Evolutionary conservation across 2,888 invertebrate species (phyloP).

Genomic region (Zaprionus obscuricornis): DNA sequence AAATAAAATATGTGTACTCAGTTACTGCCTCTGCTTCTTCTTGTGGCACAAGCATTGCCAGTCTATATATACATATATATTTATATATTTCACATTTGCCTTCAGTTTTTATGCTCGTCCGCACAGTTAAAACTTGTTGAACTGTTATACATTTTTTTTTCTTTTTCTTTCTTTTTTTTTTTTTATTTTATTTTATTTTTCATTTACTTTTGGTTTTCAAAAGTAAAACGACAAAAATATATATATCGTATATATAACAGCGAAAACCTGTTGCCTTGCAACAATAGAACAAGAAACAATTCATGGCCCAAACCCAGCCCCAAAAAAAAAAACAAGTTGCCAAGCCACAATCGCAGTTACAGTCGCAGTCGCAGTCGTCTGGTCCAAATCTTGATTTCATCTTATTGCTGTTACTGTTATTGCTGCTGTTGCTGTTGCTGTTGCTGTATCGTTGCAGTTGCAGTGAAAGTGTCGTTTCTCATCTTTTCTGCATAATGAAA

Average conservation of each 20-base stretch:
- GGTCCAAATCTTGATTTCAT: no score
- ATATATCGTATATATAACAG: conserved; percentile 58
- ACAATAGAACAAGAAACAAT: conserved; percentile 61
- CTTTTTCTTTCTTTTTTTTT: no score
- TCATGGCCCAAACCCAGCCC: conserved; percentile 25
- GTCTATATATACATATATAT: conserved; percentile 21
- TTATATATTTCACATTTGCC: conserved; percentile 54
- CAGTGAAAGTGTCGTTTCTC: conserved; percentile 75
- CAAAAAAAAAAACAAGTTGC: no score
- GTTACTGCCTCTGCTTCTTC: conserved; percentile 15
- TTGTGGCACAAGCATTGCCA: not conserved
- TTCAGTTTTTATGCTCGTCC: conserved; percentile 47
- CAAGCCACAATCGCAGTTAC: conserved; percentile 1
- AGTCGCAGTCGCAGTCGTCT: conserved; percentile 47
- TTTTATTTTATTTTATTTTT: no score
- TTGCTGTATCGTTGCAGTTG: conserved; percentile 33
- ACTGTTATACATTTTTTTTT: conserved; percentile 70
- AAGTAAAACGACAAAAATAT: conserved; percentile 41
- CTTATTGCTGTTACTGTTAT: not conserved
- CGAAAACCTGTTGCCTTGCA: conserved; percentile 6
- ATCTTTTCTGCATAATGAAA: conserved; percentile 47
- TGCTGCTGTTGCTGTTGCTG: conserved; percentile 16
- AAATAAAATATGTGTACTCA: conserved; percentile 66
- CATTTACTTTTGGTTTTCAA: conserved; percentile 66
- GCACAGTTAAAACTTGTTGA: conserved; percentile 53